Evolutionary conservation across 2,888 invertebrate species (phyloP).

Genomic region (Metopia argyrocephala): DNA sequence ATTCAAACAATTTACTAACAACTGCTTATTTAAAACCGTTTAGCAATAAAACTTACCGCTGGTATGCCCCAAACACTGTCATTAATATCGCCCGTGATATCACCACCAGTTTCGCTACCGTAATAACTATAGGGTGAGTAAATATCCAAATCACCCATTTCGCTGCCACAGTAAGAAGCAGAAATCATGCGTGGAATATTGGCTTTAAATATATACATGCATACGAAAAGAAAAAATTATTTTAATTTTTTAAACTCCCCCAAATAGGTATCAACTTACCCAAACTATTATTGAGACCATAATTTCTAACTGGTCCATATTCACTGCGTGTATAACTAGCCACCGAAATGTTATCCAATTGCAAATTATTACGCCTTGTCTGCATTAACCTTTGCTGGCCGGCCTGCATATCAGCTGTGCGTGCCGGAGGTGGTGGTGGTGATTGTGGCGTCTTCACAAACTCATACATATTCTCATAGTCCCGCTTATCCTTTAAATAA

Average conservation of each 20-base stretch:
- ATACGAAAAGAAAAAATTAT: background rate
- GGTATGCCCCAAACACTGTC: constrained; percentile 78
- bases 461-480: constrained; percentile 77
- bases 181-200: constrained; percentile 82
- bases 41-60: constrained; percentile 69
- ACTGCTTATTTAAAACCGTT: background rate
- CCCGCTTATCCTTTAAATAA: constrained; percentile 78
- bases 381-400: constrained; percentile 69
- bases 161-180: constrained; percentile 90
- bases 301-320: constrained; percentile 75
- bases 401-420: constrained; percentile 70
- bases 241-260: background rate
- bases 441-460: constrained; percentile 72
- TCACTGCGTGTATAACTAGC: constrained; percentile 77
- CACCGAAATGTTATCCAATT: constrained; percentile 73
- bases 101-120: constrained; percentile 80
- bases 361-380: constrained; percentile 69
- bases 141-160: constrained; percentile 89
- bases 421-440: constrained; percentile 74
- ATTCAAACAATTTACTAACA: background rate
- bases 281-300: constrained; percentile 76
- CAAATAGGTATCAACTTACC: constrained; percentile 68
- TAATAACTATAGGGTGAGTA: constrained; percentile 90
- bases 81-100: constrained; percentile 77
- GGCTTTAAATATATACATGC: constrained; percentile 71